These are phyloP conservation scores for Paralichthys olivaceus DNA, from an alignment of 2,113 vertebrate genomes.

Conservation along the genomic window DNA sequence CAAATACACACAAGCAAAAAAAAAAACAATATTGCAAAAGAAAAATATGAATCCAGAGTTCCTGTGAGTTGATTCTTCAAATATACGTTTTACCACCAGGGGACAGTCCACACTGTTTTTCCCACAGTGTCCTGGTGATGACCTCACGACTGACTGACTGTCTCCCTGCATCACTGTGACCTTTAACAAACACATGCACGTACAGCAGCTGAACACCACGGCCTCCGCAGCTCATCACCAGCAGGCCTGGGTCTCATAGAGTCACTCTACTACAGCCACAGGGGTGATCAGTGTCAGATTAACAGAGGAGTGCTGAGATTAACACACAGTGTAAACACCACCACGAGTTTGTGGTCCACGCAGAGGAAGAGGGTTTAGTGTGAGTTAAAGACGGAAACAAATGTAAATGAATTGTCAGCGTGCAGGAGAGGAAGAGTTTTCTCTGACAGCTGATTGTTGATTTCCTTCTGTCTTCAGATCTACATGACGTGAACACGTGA, in stretches of 20 bases:
- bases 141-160: neutral
- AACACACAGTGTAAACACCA: constrained; percentile 1
- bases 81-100: no score
- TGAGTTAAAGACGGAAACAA: no score
- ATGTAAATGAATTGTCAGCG: no score
- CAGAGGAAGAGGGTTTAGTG: no score
- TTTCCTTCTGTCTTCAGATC: constrained; percentile 18
- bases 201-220: neutral
- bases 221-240: neutral
- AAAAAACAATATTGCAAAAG: no score
- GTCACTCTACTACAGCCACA: constrained; percentile 10
- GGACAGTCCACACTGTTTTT: no score
- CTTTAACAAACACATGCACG: constrained; percentile 14
- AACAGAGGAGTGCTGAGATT: constrained; percentile 29
- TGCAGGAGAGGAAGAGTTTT: no score
- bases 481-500: neutral
- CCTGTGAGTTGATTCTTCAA: no score
- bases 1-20: no score
- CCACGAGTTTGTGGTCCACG: neutral
- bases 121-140: no score
- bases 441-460: no score
- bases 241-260: neutral
- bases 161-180: constrained; percentile 16
- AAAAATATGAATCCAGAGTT: no score
- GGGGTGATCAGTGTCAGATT: constrained; percentile 27